Evolutionary conservation across 1,140 invertebrate genomes (phyloP).

Genomic region (Drosophila paulistorum): DNA sequence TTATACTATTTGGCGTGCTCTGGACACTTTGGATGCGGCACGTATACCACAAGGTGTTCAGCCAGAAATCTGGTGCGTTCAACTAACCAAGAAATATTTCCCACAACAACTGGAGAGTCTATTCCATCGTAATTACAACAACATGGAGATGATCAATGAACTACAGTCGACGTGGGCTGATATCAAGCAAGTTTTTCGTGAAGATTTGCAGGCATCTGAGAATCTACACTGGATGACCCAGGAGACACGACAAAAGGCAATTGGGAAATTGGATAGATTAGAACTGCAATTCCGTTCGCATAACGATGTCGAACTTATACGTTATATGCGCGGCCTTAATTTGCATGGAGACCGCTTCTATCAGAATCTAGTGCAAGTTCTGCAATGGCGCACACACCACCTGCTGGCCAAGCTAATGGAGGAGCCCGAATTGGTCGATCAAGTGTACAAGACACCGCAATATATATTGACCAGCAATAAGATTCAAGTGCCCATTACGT

Average conservation of each 20-base stretch:
- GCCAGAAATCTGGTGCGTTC: constrained; percentile 86
- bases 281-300: constrained; percentile 95
- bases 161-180: constrained; percentile 85
- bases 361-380: constrained; percentile 92
- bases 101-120: constrained; percentile 86
- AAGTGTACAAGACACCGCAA: constrained; percentile 61
- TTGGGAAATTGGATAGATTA: constrained; percentile 92
- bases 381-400: constrained; percentile 89
- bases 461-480: constrained; percentile 99
- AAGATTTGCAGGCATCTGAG: constrained; percentile 87
- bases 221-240: constrained; percentile 90
- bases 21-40: constrained; percentile 93
- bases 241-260: constrained; percentile 90
- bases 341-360: constrained; percentile 93
- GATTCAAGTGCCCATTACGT: constrained; percentile 97
- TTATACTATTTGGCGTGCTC: constrained; percentile 89
- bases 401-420: constrained; percentile 92
- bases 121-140: constrained; percentile 94
- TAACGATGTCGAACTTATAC: constrained; percentile 89
- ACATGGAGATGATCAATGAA: constrained; percentile 92
- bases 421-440: constrained; percentile 92
- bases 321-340: constrained; percentile 89
- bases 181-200: constrained; percentile 87
- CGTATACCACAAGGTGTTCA: constrained; percentile 92
- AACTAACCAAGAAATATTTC: constrained; percentile 64